phyloP scores from a whole-genome alignment of 2,113 vertebrate genomes.

The Egretta garzetta region DNA sequence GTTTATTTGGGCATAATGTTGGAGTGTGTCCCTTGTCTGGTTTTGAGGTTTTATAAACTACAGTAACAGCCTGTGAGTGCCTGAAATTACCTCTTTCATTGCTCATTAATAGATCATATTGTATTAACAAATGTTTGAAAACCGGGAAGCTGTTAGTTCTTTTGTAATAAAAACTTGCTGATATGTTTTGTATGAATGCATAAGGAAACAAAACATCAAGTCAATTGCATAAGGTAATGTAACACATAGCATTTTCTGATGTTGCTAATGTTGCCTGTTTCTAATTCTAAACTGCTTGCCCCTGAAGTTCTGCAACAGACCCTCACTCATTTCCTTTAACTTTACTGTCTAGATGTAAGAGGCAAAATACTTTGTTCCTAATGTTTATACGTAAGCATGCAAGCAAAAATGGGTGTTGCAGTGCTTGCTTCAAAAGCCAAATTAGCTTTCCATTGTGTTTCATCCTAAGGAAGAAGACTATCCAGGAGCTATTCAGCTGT shows the following conservation, averaged over 20 bases:
- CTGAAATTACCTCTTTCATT: background rate
- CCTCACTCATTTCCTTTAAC: background rate
- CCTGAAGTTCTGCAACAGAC: background rate
- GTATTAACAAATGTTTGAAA: background rate
- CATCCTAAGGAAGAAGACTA: slow-evolving; percentile 93
- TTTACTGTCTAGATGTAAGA: background rate
- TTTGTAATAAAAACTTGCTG: background rate
- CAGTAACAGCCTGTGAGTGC: background rate
- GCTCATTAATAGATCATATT: background rate
- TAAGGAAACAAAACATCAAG: background rate
- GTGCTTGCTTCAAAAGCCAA: background rate
- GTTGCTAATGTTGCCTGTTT: background rate
- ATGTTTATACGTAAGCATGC: background rate
- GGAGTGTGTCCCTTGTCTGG: background rate
- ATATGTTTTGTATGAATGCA: background rate
- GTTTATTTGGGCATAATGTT: background rate
- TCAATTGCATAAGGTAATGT: background rate
- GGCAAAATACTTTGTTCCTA: background rate
- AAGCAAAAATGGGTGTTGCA: background rate
- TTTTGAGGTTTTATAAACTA: background rate
- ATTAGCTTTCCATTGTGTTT: background rate
- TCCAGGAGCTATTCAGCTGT: slow-evolving; percentile 96
- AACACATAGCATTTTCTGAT: background rate
- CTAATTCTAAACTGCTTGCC: background rate
- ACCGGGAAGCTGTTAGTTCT: background rate